phyloP scores from a whole-genome alignment of 2,888 invertebrate species.

The Acrocera orbiculus region DNA sequence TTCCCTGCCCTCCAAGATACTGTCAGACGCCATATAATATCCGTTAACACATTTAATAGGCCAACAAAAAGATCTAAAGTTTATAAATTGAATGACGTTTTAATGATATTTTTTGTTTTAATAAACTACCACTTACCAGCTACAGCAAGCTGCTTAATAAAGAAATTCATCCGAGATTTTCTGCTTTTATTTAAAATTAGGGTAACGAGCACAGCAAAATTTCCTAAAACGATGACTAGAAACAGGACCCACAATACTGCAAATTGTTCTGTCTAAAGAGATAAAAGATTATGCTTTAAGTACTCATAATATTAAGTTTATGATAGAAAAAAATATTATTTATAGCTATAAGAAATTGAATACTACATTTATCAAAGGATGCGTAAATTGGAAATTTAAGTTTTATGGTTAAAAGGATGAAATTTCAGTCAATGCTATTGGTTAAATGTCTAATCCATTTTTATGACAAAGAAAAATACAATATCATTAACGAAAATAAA shows the following conservation, averaged over 20 bases:
- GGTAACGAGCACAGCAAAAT: constrained; percentile 71
- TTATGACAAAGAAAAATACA: too few relatives aligned
- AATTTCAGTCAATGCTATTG: too few relatives aligned
- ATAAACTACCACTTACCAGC: constrained; percentile 47
- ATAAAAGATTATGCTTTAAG: constrained; percentile 14
- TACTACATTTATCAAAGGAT: too few relatives aligned
- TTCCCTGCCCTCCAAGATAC: constrained; percentile 82
- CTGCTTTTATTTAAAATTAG: constrained; percentile 65
- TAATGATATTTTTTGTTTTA: background rate
- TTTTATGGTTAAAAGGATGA: too few relatives aligned
- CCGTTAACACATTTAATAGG: constrained; percentile 71
- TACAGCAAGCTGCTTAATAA: constrained; percentile 81
- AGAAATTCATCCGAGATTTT: constrained; percentile 88
- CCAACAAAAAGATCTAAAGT: constrained; percentile 72
- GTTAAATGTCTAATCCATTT: too few relatives aligned
- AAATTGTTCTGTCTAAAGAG: constrained; percentile 67
- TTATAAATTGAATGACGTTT: background rate
- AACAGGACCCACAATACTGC: constrained; percentile 74
- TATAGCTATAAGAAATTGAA: too few relatives aligned
- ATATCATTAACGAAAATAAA: too few relatives aligned
- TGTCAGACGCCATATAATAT: constrained; percentile 77
- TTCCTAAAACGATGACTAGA: constrained; percentile 69
- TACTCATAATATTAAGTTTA: too few relatives aligned
- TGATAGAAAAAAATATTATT: too few relatives aligned
- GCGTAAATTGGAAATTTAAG: too few relatives aligned